Percentiles rank a stretch among this genome's conserved stretches.
Evolutionary conservation across 2,888 invertebrate genomes (phyloP).

Genomic region (Stenoptilia bipunctidactyla): DNA sequence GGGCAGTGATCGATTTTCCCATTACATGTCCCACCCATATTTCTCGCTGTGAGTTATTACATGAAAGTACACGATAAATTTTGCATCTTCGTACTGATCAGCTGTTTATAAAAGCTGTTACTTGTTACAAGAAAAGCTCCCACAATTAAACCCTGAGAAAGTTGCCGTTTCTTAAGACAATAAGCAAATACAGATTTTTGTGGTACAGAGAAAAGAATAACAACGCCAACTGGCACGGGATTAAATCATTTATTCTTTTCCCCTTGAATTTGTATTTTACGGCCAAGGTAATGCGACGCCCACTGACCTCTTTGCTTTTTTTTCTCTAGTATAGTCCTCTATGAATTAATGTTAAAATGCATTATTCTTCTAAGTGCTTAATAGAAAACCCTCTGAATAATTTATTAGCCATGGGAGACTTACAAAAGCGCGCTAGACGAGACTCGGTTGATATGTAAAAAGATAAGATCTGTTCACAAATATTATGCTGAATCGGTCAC

Average conservation of each 20-base stretch:
- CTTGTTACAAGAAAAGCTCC: not conserved
- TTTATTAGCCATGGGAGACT: constrained; percentile 48
- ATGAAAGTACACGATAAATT: not conserved
- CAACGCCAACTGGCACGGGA: too few relatives aligned
- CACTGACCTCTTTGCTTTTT: constrained; percentile 29
- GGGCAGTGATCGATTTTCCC: not conserved
- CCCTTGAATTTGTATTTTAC: constrained; percentile 12
- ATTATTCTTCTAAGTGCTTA: constrained; percentile 60
- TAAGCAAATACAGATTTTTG: too few relatives aligned
- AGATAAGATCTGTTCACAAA: constrained; percentile 53
- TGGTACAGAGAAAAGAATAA: too few relatives aligned
- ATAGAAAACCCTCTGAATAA: constrained; percentile 56
- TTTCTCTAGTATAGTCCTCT: constrained; percentile 29
- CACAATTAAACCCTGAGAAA: not conserved
- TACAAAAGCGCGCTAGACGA: constrained; percentile 54
- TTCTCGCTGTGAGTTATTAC: too few relatives aligned
- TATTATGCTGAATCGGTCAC: constrained; percentile 49
- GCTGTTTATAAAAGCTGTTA: not conserved
- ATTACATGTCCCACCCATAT: too few relatives aligned
- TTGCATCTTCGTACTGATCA: not conserved
- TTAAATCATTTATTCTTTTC: not conserved
- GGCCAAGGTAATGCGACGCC: constrained; percentile 32
- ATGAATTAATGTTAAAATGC: constrained; percentile 47
- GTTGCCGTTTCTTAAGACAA: too few relatives aligned
- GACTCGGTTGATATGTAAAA: constrained; percentile 46